phyloP scores from a whole-genome alignment of 2,888 invertebrate genomes.

The Leptinotarsa peninsularis region DNA sequence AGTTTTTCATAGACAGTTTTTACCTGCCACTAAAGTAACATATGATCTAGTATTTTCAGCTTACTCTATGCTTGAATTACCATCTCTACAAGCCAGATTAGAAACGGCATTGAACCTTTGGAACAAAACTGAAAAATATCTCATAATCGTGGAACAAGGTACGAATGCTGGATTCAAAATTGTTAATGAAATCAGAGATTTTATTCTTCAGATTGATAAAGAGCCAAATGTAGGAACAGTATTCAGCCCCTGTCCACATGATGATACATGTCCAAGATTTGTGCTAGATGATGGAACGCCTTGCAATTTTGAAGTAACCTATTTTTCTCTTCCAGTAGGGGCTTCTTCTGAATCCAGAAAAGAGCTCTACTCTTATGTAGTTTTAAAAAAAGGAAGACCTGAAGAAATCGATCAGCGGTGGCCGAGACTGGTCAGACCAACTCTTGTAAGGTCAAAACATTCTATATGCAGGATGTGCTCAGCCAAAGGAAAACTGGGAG shows the following conservation, averaged over 20 bases:
- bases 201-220: slow-evolving; percentile 72
- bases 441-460: slow-evolving; percentile 77
- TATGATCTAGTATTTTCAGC: slow-evolving; percentile 87
- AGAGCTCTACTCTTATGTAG: slow-evolving; percentile 82
- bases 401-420: slow-evolving; percentile 69
- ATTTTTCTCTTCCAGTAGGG: slow-evolving; percentile 71
- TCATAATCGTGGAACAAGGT: slow-evolving; percentile 88
- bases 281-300: slow-evolving; percentile 74
- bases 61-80: slow-evolving; percentile 84
- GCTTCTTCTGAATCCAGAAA: slow-evolving; percentile 64
- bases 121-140: slow-evolving; percentile 85
- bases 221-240: slow-evolving; percentile 70
- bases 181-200: slow-evolving; percentile 87
- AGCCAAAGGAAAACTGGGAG: slow-evolving; percentile 77
- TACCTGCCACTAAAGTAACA: slow-evolving; percentile 75
- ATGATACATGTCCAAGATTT: slow-evolving; percentile 80
- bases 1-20: slow-evolving; percentile 83
- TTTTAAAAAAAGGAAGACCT: slow-evolving; percentile 77
- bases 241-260: slow-evolving; percentile 90
- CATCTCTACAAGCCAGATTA: slow-evolving; percentile 74
- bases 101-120: slow-evolving; percentile 82
- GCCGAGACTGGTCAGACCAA: slow-evolving; percentile 85
- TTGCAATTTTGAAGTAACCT: slow-evolving; percentile 81
- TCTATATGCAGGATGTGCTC: slow-evolving; percentile 85
- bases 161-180: slow-evolving; percentile 82